These are phyloP conservation scores for Apis florea DNA, from an alignment of 1,140 invertebrate genomes.

Conservation along the genomic window DNA sequence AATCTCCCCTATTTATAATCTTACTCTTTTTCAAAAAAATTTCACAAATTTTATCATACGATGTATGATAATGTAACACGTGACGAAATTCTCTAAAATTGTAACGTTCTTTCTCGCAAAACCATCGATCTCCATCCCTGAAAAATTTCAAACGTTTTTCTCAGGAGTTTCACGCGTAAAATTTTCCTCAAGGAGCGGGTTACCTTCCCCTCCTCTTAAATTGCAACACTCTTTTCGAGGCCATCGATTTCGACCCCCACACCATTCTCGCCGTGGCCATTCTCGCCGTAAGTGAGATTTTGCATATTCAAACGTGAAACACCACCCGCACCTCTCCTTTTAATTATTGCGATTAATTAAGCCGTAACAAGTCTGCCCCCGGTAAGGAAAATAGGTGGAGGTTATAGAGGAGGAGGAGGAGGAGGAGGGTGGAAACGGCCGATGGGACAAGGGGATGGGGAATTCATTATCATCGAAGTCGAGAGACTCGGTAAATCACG, in stretches of 20 bases:
- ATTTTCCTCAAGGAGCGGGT: neutral
- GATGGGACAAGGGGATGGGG: neutral
- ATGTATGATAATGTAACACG: too few relatives aligned
- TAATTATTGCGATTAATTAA: conserved; percentile 79
- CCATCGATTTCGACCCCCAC: conserved; percentile 23
- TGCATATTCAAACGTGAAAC: conserved; percentile 68
- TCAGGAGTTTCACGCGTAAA: neutral
- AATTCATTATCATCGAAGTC: conserved; percentile 37
- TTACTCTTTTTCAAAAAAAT: too few relatives aligned
- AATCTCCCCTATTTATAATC: too few relatives aligned
- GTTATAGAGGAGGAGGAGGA: neutral
- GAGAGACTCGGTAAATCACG: conserved; percentile 48
- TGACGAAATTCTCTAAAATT: too few relatives aligned
- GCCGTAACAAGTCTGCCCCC: conserved; percentile 69
- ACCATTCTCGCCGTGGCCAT: conserved; percentile 15
- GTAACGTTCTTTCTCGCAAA: too few relatives aligned
- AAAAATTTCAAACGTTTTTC: too few relatives aligned
- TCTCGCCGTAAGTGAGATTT: conserved; percentile 60
- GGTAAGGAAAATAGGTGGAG: conserved; percentile 51
- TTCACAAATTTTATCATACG: too few relatives aligned
- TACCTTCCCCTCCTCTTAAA: neutral
- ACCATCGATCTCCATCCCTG: too few relatives aligned
- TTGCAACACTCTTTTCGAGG: neutral
- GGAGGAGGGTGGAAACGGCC: neutral
- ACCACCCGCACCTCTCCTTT: conserved; percentile 66